phyloP scores from a whole-genome alignment of 2,113 vertebrate genomes.

The Brevimyrus niger region DNA sequence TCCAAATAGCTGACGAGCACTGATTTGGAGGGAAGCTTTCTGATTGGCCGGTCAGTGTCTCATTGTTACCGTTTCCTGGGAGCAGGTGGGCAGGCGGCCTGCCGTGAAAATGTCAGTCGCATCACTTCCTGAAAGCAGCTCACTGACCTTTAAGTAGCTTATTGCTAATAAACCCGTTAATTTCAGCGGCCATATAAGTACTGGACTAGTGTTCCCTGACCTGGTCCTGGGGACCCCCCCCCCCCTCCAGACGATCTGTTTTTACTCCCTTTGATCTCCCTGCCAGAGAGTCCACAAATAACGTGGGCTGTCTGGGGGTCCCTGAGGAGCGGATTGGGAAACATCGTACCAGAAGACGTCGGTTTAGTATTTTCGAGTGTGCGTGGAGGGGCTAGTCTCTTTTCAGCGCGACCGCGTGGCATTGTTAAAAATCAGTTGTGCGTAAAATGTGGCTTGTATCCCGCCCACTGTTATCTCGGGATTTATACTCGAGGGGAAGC shows the following conservation, averaged over 20 bases:
- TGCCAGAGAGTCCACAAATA: not conserved
- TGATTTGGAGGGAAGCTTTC: not conserved
- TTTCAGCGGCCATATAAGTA: not conserved
- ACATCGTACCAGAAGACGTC: not conserved
- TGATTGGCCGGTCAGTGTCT: not conserved
- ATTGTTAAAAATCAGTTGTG: not conserved
- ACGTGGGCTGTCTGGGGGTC: not conserved
- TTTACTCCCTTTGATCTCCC: not conserved
- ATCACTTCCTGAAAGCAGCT: not conserved
- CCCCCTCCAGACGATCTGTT: not conserved
- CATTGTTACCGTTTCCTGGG: not conserved
- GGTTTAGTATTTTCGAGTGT: not conserved
- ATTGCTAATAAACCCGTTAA: not conserved
- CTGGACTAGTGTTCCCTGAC: not conserved
- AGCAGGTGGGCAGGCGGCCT: not conserved
- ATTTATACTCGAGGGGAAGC: not conserved
- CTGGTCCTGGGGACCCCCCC: not conserved
- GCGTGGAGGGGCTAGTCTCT: not conserved
- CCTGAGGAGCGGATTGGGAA: not conserved
- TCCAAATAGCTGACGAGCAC: not conserved
- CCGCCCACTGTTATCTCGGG: not conserved
- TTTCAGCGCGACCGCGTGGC: not conserved
- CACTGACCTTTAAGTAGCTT: not conserved
- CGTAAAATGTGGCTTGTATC: not conserved
- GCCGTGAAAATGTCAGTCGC: not conserved